Evolutionary conservation across 2,888 invertebrate genomes (phyloP), one percentile per base, ranked within the genome.

Genomic region (Mythimna albipuncta): DNA sequence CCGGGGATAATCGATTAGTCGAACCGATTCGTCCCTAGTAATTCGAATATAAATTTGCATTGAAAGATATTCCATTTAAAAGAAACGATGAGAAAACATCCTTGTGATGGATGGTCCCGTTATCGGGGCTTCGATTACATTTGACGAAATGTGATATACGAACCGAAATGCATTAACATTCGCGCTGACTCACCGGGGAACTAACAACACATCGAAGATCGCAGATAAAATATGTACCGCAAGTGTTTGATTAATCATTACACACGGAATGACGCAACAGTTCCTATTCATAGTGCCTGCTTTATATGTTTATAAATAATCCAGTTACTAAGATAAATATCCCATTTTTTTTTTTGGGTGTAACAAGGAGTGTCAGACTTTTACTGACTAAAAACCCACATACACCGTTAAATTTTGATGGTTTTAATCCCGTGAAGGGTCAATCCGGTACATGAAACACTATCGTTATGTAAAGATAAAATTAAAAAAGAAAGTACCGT

Each of bases 61-160:
- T 89, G 90, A 92, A 91, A 90, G 90, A 92, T 89, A 90, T 91
- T 90, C 91, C 90, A 88, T 91, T 91, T 90, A 89, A 90, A 90
- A 91, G 91, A 90, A 91, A 86, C 89, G 90, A 87, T 88, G 87
- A 89, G 91, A 90, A 91, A 89, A 92, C 90, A 91, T 89, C 85
- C 81, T 77, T 41, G 89, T 95, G 95, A 95, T 95, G 92, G 95
- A 95, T 95, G 93, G 88, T 82, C 84, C 87, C 89, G 88, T 85
- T 90, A 89, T 78, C 84, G 85, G 66, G 66, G 81, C 90, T 90
- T 91, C 91, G 91, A 91, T 91, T 91, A 92, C 91, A 89, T 94
- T 92, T 94, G 93, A 92, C 92, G 95, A 93, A 94, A 94, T 89
- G 89, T 92, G 95, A 95, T 96, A 95, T 90, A 93, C 80, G 79